Conservation (phyloP, 2,113 vertebrate genomes). For the Strix uralensis region DNA sequence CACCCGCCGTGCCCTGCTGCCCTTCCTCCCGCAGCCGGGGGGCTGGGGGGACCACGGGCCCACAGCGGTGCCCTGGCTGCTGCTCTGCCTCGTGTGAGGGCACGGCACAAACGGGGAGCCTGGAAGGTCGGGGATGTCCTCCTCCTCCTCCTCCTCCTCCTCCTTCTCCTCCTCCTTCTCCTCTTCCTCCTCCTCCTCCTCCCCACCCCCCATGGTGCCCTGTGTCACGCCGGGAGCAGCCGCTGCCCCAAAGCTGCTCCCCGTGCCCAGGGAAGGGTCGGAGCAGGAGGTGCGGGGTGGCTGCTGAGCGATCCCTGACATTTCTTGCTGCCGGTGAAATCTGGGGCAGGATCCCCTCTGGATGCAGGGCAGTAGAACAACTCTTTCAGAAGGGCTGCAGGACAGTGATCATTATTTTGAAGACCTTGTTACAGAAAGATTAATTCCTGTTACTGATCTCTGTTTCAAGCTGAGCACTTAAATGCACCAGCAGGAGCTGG, state of each 20-base stretch:
- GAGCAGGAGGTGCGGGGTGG: neutral
- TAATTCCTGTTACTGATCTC: neutral
- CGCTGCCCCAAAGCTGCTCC: accelerated
- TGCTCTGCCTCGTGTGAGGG: neutral
- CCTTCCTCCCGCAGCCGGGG: neutral
- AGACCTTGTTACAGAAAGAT: neutral
- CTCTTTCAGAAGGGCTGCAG: neutral
- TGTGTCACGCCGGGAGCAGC: accelerated
- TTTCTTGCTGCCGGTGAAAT: accelerated
- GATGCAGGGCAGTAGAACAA: neutral
- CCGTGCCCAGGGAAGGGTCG: accelerated
- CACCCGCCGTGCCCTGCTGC: neutral
- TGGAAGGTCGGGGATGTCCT: neutral
- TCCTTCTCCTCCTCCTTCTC: too few species aligned
- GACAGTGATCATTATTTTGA: neutral
- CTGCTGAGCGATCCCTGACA: accelerated
- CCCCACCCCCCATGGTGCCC: neutral
- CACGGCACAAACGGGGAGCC: accelerated
- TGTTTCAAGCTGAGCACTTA: neutral
- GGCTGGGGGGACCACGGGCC: too few species aligned
- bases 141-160: too few species aligned
- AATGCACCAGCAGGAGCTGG: neutral
- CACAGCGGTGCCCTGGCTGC: accelerated
- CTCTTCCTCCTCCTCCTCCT: too few species aligned
- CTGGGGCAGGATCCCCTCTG: neutral